Base-by-base conservation (phyloP, 2,888 invertebrate species). In the Erannis defoliaria region DNA sequence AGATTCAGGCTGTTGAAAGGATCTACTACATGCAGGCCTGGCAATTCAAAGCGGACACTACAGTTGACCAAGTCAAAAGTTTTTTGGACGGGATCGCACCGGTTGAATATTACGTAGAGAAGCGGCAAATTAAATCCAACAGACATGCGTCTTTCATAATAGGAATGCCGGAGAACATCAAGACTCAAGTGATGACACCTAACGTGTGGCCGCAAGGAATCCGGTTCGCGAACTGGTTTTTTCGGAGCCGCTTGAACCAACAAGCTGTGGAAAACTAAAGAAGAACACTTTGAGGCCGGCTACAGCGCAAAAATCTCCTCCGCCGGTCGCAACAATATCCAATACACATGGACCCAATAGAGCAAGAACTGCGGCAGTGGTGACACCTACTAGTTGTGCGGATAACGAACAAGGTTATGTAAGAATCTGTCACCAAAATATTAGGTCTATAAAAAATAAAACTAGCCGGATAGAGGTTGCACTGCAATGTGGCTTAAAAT, bases 111-210 rank as follows among this genome's bases (percentile, higher is more conserved):
- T n/a, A 33, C 8, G 53, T 53, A 1, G 18, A 29, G 10, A 59
- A 53, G 38, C 53, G 58, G 0, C 12, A 45, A 18, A 58, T 58
- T 1, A 45, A 38, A 45, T 38, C 58, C 3, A 29, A 37, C 1
- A 37, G n/a, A 6, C 58, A 58, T 46, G 37, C 58, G 10, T 58
- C 50, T 1, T 58, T 58, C 21, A 5, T 58, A 16, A 50, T 58
- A 4, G 58, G 51, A 6, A 51, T 58, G 29, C 51, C 45, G 5
- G 51, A 58, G 12, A 46, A 18, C 5, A 2, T 58, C 6, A 43
- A 51, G 9, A 12, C 18, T 6, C 29, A 19, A 21, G 45, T 51
- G 12, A 46, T 45, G 12, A 31, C 0, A 3, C 58, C 58, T 3
- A 5, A 23, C 23, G n/a, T n/a, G n/a, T n/a, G n/a, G n/a, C n/a